Conservation (phyloP, 2,113 vertebrate species). For the Tringa solitaria region DNA sequence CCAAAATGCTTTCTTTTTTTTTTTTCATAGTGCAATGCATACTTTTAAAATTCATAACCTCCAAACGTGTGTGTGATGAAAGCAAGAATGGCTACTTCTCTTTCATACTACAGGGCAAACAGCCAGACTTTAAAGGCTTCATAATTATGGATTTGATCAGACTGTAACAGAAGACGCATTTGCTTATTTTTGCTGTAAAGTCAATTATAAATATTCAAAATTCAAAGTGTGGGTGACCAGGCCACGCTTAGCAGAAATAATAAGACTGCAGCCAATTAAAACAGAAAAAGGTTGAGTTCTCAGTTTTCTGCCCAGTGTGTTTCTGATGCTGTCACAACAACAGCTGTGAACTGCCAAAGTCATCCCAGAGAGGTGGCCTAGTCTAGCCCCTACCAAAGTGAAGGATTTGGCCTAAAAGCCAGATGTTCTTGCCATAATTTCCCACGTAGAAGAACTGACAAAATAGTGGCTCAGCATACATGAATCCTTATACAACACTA, state of each 20-base stretch:
- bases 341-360: constrained; percentile 37
- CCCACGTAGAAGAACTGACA: background rate
- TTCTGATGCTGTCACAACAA: constrained; percentile 35
- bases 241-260: constrained; percentile 7
- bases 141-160: background rate
- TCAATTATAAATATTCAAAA: constrained; percentile 34
- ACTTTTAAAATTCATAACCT: constrained; percentile 42
- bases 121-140: constrained; percentile 9
- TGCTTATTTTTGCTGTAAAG: constrained; percentile 17
- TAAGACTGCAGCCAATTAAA: constrained; percentile 29
- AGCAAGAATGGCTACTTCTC: background rate
- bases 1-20: background rate
- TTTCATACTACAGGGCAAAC: background rate
- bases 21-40: background rate
- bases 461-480: background rate
- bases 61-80: background rate
- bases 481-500: background rate
- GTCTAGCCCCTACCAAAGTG: background rate
- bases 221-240: constrained; percentile 5
- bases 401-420: background rate
- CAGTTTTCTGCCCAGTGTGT: background rate
- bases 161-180: constrained; percentile 9
- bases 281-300: constrained; percentile 27
- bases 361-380: background rate
- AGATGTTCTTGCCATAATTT: background rate